Base-by-base conservation (phyloP, 1,140 invertebrate genomes). In the Piezodorus guildinii region DNA sequence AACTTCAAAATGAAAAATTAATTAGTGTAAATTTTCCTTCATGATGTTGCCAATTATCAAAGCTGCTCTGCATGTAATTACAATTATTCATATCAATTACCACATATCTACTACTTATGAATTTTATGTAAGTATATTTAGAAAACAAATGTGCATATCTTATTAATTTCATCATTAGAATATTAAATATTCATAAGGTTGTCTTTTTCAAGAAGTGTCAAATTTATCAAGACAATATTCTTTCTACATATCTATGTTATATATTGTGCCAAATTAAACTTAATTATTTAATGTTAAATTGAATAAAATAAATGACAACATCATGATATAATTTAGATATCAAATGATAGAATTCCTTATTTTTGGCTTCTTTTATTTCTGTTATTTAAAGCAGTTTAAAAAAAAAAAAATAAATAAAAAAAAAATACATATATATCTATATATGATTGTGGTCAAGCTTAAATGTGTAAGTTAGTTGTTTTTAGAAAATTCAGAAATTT, bases 11-110 rank as follows among this genome's bases (percentile, higher is more conserved):
- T 25, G 19, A 45, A 60, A 43, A 23, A 60, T 49, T 43, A 54
- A 60, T 45, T 60, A 44, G 44, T 49, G 46, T 51, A 30, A 56
- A 49, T 61, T 21, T 43, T 56, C 56, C 21, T 52, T 60, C 64
- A 51, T 65, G 64, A 65, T 65, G 64, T 65, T 65, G 64, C 64
- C 64, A 65, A 60, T 65, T 65, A 54, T 56, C 52, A 21, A 23
- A 58, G 27, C 27, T 58, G 54, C 16, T 21, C 16, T 60, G 25
- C 17, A 43, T 60, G 16, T 43, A 60, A 4, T 58, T n/a, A 43
- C n/a, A 60, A 60, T 17, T 17, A n/a, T 34, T 60, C 58, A 60
- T 60, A 60, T 60, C 58, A 60, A 21, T 34, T 34, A 60, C 58
- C 30, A 39, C 34, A 60, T 60, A 43, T 60, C 58, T 17, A n/a